phyloP scores from a whole-genome alignment of 2,888 invertebrate genomes.

The Scaptomyza parva region DNA sequence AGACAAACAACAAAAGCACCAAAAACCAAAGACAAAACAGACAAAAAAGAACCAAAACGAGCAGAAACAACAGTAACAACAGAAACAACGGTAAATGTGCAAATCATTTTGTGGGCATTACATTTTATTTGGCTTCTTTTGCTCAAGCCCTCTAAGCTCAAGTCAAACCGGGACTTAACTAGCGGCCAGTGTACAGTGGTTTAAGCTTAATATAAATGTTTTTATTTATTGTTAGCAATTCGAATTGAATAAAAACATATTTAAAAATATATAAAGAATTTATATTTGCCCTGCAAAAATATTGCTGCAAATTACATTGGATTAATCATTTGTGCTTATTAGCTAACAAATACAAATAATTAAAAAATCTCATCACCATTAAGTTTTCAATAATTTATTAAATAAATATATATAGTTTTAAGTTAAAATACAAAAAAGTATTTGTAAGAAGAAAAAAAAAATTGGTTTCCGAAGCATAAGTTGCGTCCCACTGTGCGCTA shows the following conservation, averaged over 20 bases:
- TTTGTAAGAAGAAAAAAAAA: not conserved
- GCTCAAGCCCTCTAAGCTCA: conserved; percentile 19
- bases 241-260: too few relatives aligned
- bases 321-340: too few relatives aligned
- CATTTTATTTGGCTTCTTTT: conserved; percentile 57
- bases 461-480: not conserved
- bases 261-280: too few relatives aligned
- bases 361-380: too few relatives aligned
- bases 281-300: too few relatives aligned
- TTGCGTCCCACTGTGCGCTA: conserved; percentile 39
- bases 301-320: too few relatives aligned
- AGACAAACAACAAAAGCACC: conserved; percentile 47
- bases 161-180: conserved; percentile 25
- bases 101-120: conserved; percentile 70
- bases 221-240: not conserved
- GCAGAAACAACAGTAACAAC: too few relatives aligned
- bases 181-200: conserved; percentile 25
- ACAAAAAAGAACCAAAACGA: conserved; percentile 11
- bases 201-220: not conserved
- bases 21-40: conserved; percentile 30
- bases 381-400: conserved; percentile 16
- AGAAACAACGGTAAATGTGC: conserved; percentile 43
- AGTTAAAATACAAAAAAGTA: conserved; percentile 14
- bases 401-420: conserved; percentile 10
- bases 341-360: too few relatives aligned